These are phyloP conservation scores for Xenentodon cancila DNA, from an alignment of 2,797 vertebrate species.

Conservation along the genomic window DNA sequence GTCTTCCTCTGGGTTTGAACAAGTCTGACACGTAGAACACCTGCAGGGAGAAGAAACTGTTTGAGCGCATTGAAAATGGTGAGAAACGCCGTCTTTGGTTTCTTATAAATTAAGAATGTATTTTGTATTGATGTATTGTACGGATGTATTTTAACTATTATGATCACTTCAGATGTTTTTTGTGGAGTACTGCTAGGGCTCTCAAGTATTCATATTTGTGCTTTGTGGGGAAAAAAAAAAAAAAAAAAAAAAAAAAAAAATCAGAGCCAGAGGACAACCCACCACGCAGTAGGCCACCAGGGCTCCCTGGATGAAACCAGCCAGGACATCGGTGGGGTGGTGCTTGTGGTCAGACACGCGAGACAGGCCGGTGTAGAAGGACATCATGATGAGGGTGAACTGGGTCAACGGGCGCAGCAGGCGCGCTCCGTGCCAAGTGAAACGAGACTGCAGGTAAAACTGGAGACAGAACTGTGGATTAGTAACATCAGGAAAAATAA, in stretches of 20 bases:
- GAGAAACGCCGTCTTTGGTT: no score
- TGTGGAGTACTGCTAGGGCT: no score
- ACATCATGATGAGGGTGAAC: constrained; percentile 99
- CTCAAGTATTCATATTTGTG: not conserved
- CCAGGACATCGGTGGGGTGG: constrained; percentile 94
- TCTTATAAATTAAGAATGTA: no score
- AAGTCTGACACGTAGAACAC: constrained; percentile 94
- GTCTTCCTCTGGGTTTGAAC: constrained; percentile 87
- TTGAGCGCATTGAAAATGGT: not conserved
- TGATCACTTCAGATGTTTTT: no score
- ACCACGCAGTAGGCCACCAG: constrained; percentile 97
- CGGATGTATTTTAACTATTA: no score
- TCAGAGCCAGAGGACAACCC: constrained; percentile 71
- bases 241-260: not conserved
- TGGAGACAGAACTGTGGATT: constrained; percentile 51
- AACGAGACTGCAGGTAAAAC: constrained; percentile 98
- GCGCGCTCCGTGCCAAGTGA: constrained; percentile 96
- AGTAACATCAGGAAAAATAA: not conserved
- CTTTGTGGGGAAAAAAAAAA: no score
- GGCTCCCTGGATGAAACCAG: constrained; percentile 93
- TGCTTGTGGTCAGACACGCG: constrained; percentile 98
- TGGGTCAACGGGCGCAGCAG: constrained; percentile 95
- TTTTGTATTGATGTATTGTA: no score
- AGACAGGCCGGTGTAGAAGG: constrained; percentile 97
- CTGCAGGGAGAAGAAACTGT: constrained; percentile 62